Percentiles rank a stretch among this genome's conserved stretches.
Conservation (phyloP, 2,113 vertebrate genomes). For the Nerophis ophidion region DNA sequence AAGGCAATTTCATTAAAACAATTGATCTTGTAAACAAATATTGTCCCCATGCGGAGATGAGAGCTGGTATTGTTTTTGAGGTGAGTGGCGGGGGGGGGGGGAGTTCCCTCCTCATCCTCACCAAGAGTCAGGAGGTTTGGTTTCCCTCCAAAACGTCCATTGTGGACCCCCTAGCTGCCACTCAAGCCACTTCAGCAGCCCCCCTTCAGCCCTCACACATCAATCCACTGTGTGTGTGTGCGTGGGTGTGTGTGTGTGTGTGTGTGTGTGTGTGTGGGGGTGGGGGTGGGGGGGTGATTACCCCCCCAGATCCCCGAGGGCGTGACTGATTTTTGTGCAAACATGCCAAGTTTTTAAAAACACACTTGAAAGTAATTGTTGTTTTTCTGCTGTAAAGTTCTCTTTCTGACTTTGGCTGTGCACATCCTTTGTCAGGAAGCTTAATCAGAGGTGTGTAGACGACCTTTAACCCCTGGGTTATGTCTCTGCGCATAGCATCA, state of each 20-base stretch:
- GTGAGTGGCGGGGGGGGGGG: neutral
- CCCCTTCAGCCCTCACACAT: slow-evolving; percentile 54
- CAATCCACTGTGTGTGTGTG: slow-evolving; percentile 38
- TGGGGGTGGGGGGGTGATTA: slow-evolving; percentile 9
- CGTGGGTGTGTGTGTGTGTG: slow-evolving; percentile 23
- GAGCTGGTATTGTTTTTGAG: neutral
- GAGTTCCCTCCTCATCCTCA: slow-evolving; percentile 12
- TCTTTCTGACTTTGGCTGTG: slow-evolving; percentile 16
- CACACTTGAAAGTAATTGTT: slow-evolving; percentile 21
- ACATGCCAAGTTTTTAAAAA: slow-evolving; percentile 32
- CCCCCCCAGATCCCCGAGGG: slow-evolving; percentile 39
- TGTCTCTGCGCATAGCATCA: slow-evolving; percentile 29
- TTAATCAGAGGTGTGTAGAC: slow-evolving; percentile 52
- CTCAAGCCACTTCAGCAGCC: slow-evolving; percentile 46
- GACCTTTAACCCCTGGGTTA: slow-evolving; percentile 44
- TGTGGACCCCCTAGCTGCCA: slow-evolving; percentile 34
- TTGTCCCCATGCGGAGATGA: slow-evolving; percentile 20
- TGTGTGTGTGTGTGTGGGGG: too few relatives aligned
- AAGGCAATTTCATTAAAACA: slow-evolving; percentile 29
- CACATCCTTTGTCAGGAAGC: slow-evolving; percentile 38
- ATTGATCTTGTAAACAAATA: slow-evolving; percentile 19
- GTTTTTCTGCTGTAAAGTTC: neutral
- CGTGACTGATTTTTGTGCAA: slow-evolving; percentile 44
- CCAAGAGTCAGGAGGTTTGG: slow-evolving; percentile 31
- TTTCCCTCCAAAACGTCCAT: slow-evolving; percentile 70